A percentile compares a stretch with the other conserved stretches of the same genome.
Evolutionary conservation across 2,113 vertebrate genomes (phyloP).

Genomic region (Tragelaphus buxtoni): DNA sequence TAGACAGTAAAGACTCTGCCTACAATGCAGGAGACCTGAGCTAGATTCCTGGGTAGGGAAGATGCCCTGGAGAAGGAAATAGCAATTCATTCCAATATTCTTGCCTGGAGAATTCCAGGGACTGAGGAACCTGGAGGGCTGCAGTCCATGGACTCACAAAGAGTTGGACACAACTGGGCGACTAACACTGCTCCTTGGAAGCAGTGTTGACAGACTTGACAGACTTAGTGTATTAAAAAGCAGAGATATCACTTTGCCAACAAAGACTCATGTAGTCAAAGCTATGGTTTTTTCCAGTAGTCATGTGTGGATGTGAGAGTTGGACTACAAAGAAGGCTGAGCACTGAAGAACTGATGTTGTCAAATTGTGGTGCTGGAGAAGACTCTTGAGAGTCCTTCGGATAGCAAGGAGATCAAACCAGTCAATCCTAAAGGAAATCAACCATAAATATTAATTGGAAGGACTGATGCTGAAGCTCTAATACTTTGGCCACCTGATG

Average conservation of each 20-base stretch:
- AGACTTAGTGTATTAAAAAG: neutral
- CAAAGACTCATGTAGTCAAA: neutral
- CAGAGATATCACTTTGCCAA: neutral
- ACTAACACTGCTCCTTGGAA: neutral
- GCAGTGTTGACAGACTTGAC: neutral
- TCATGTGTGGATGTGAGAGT: neutral
- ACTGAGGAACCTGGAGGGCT: neutral
- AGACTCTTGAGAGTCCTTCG: neutral
- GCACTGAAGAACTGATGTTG: neutral
- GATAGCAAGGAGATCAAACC: neutral
- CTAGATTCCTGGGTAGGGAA: neutral
- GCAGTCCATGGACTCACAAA: neutral
- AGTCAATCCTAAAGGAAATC: neutral
- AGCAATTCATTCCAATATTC: neutral
- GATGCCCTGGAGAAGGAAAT: neutral
- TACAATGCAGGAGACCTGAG: neutral
- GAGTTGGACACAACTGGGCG: neutral
- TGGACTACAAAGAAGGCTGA: neutral
- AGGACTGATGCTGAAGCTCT: neutral
- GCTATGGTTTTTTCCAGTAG: neutral
- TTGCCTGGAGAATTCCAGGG: neutral
- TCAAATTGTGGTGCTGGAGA: neutral
- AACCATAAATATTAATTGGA: neutral
- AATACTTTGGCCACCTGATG: neutral
- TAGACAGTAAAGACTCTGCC: neutral